Percentiles rank a stretch among this genome's conserved stretches.
Evolutionary conservation across 2,888 invertebrate genomes (phyloP).

Genomic region (Tetragonula carbonaria): DNA sequence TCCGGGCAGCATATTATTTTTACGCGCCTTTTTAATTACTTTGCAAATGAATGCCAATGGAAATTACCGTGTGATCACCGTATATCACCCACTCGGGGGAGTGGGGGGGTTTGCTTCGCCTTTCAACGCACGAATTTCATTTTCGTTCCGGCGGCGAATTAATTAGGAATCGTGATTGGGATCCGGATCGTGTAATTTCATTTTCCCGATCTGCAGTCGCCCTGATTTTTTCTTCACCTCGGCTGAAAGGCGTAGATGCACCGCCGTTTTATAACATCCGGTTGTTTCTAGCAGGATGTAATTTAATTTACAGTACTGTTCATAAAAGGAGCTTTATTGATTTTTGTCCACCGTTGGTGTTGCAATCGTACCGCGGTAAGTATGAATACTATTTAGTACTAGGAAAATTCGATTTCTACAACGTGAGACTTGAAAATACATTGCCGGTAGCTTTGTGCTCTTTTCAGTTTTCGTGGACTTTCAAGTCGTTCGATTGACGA

Average conservation of each 20-base stretch:
- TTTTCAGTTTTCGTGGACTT: too few relatives aligned
- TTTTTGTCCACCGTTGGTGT: background rate
- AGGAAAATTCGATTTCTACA: background rate
- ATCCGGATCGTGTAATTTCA: background rate
- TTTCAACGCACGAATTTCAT: slow-evolving; percentile 23
- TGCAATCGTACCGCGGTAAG: background rate
- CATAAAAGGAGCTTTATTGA: background rate
- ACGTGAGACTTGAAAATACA: background rate
- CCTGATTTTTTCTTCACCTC: too few relatives aligned
- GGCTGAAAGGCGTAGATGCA: background rate
- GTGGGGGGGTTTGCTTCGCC: background rate
- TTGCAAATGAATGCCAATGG: slow-evolving; percentile 53
- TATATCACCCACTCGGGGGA: background rate
- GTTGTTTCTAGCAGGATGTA: background rate
- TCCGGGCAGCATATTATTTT: slow-evolving; percentile 42
- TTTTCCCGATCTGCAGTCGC: background rate
- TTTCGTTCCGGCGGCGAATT: slow-evolving; percentile 20
- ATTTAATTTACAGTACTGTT: background rate
- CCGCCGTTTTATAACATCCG: background rate
- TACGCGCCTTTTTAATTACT: slow-evolving; percentile 65
- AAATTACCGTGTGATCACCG: slow-evolving; percentile 31
- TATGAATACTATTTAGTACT: background rate
- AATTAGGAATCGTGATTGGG: slow-evolving; percentile 22
- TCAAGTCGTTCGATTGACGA: too few relatives aligned
- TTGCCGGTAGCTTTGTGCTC: too few relatives aligned